A percentile compares a stretch with the other conserved stretches of the same genome.
Conservation (phyloP, 1,140 invertebrate genomes). For the Charaxes varanes region DNA sequence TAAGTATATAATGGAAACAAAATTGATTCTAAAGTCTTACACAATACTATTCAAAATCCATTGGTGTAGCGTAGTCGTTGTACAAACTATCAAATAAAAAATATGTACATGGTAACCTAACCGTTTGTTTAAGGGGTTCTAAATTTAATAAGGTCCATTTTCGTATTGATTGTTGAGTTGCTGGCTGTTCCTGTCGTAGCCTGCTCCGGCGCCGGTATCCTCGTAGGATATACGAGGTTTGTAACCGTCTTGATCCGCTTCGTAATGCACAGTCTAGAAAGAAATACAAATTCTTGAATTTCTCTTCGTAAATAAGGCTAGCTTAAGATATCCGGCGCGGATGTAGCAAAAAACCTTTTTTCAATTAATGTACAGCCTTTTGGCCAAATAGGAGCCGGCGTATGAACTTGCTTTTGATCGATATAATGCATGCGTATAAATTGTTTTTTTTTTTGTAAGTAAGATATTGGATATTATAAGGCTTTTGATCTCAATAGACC, state of each 20-base stretch:
- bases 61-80: constrained; percentile 32
- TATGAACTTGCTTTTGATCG: no score
- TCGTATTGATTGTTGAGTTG: constrained; percentile 13
- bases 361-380: no score
- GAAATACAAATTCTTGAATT: background rate
- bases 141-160: constrained; percentile 11
- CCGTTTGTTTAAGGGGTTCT: background rate
- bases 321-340: no score
- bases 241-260: constrained; percentile 84
- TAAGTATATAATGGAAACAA: no score
- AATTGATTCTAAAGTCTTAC: constrained; percentile 11
- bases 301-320: no score
- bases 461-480: no score
- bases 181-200: constrained; percentile 18
- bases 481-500: no score
- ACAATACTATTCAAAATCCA: constrained; percentile 25
- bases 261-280: constrained; percentile 82
- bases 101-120: background rate
- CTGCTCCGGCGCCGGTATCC: constrained; percentile 72
- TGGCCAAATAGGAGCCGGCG: no score
- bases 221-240: constrained; percentile 85
- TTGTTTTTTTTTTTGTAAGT: no score
- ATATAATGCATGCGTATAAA: no score
- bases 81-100: constrained; percentile 1
- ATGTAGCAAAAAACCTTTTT: no score